A percentile compares a stretch with the other conserved stretches of the same genome.
phyloP scores from a whole-genome alignment of 2,797 vertebrate species.

The Fundulus diaphanus region DNA sequence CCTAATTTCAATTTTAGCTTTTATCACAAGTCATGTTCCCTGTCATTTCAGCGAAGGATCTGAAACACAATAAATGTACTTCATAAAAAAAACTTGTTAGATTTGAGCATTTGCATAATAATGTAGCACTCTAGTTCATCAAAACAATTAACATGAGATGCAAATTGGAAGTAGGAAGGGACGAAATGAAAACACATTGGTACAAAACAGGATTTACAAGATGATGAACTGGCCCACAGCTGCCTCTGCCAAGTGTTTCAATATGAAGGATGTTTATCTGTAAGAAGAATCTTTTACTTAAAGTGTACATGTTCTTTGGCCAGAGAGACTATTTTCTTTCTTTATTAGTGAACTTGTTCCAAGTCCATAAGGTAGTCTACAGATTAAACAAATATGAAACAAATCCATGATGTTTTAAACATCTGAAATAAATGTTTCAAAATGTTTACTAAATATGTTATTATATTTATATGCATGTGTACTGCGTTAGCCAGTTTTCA shows the following conservation, averaged over 20 bases:
- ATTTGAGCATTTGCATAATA: neutral
- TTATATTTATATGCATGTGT: neutral
- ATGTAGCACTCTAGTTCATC: neutral
- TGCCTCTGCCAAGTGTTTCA: neutral
- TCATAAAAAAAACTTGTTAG: neutral
- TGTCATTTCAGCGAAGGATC: too few species aligned
- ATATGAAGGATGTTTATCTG: neutral
- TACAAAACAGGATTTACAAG: neutral
- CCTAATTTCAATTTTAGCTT: too few species aligned
- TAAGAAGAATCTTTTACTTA: neutral
- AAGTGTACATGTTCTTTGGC: neutral
- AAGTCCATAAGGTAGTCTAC: neutral
- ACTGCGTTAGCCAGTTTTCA: neutral
- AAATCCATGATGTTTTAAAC: neutral
- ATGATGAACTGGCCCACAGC: neutral
- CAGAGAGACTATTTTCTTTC: neutral
- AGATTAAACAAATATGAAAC: neutral
- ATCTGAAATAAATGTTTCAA: neutral
- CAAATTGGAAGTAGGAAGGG: neutral
- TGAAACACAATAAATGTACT: too few species aligned
- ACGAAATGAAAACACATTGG: neutral
- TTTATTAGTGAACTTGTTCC: neutral
- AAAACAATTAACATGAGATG: neutral
- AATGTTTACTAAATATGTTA: neutral
- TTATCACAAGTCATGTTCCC: neutral